Evolutionary conservation across 53 echinoderm and acorn worm genomes (phyloP), one percentile per base, ranked within the genome.

Genomic region (Antedon mediterranea): DNA sequence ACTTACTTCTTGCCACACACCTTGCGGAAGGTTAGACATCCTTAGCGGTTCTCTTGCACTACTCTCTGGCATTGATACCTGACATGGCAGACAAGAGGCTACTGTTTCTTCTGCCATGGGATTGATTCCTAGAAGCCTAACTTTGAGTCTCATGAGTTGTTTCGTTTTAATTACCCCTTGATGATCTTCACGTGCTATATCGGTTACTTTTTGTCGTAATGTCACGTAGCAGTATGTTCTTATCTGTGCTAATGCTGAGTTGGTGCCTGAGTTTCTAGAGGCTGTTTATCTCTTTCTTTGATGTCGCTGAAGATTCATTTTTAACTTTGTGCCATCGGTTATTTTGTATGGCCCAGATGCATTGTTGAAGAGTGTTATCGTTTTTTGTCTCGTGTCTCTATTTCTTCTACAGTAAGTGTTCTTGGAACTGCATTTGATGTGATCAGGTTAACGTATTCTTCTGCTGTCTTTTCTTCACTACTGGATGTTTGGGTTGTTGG

Each of bases 81-180:
- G 90, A 75, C 85, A 90, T 3, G 85, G 82, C 3, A 90, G 75
- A 43, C 90, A 90, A 33, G 73, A 32, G 27, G 43, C 70, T n/a
- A 90, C 29, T 13, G 75, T 85, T 18, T 72, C 30, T 73, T 87
- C 81, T 14, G 83, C 79, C 43, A 78, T 82, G 4, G 44, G 76
- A 71, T 89, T 87, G 20, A 89, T 76, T 34, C 85, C 81, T 8
- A 89, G 87, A 37, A 89, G 89, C 93, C 89, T n/a, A n/a, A n/a
- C n/a, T n/a, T n/a, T n/a, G n/a, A 89, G 0, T 83, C 83, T 71
- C 26, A 89, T 42, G 0, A 89, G 31, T 42, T 80, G 71, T 79
- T 89, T 89, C 4, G 89, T 87, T 32, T 87, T 89, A 0, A 80
- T 78, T 34, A 86, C 79, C 42, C 93, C 85, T 72, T 93, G 89